A percentile compares a stretch with the other conserved stretches of the same genome.
Evolutionary conservation across 1,140 invertebrate genomes (phyloP).

Genomic region (Octopus sinensis): DNA sequence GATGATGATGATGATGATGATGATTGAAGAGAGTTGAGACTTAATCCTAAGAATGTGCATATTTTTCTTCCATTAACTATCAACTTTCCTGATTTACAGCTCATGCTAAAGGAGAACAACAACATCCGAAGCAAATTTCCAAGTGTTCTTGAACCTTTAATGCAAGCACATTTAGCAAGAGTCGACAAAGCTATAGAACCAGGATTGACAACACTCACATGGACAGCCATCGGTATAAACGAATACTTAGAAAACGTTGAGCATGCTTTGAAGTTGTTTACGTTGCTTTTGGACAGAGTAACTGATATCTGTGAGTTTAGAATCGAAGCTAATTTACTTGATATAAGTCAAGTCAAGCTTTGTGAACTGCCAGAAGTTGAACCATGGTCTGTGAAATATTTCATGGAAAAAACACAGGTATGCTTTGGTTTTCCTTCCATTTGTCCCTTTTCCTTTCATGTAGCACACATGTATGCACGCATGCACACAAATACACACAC

Average conservation of each 20-base stretch:
- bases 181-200: slow-evolving; percentile 66
- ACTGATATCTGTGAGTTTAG: slow-evolving; percentile 90
- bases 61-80: too few relatives aligned
- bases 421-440: not conserved
- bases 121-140: slow-evolving; percentile 81
- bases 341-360: slow-evolving; percentile 80
- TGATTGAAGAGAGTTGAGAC: too few relatives aligned
- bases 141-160: slow-evolving; percentile 78
- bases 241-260: slow-evolving; percentile 68
- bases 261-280: slow-evolving; percentile 75
- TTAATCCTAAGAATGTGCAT: too few relatives aligned
- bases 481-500: too few relatives aligned
- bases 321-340: slow-evolving; percentile 79
- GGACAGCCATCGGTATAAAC: slow-evolving; percentile 76
- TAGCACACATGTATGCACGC: not conserved
- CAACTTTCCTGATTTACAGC: slow-evolving; percentile 33
- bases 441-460: not conserved
- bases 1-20: too few relatives aligned
- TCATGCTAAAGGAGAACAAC: slow-evolving; percentile 59
- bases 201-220: slow-evolving; percentile 73
- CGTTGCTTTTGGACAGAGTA: slow-evolving; percentile 76
- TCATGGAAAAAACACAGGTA: slow-evolving; percentile 71
- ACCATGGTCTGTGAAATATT: slow-evolving; percentile 83
- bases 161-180: slow-evolving; percentile 76
- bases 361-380: slow-evolving; percentile 74